Base-by-base conservation (phyloP, 2,113 vertebrate species). In the Murina feae region DNA sequence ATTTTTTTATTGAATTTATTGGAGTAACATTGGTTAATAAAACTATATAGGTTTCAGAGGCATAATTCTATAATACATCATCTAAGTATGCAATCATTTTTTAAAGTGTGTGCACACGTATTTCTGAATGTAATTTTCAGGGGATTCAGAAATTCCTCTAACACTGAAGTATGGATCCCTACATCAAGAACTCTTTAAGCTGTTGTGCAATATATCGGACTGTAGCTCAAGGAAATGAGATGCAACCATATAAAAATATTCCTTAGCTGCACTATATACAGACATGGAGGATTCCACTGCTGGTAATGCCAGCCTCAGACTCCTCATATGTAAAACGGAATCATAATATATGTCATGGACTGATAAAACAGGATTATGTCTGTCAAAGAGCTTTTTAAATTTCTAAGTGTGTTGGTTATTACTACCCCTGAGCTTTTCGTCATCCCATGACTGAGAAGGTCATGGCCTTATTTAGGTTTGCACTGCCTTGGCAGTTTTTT, bases 61-160 rank as follows among this genome's bases (percentile, higher is more conserved):
- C 17, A 74, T 6, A 74, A 44, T 44, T 74, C 71, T 74, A 44
- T 30, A 44, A 44, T 16, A 44, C 39, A 74, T 74, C 25, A 74
- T 74, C 71, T 74, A 87, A 76, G 28, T 72, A 49, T 25, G 12
- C 16, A 66, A 35, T 74, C 3, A 44, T 80, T 84, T 66, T 28
- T 28, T 47, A 55, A 72, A 55, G 17, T 83, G 28, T 89, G 35
- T 76, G 30, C 2, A 58, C 17, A 20, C 39, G 14, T 69, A 86
- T 82, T 69, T 90, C 42, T 92, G 68, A 86, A 81, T 55, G 79
- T 84, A 87, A 79, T 25, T 60, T 95, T 39, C 12, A 82, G 69
- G 16, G 21, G 84, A 63, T 74, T 92, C 69, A 79, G 47, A 37
- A 63, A 94, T 83, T 90, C 30, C 28, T 89, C 71, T 80, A 21